Evolutionary conservation across 2,888 invertebrate species (phyloP).

Genomic region (Caenorhabditis drosophilae): DNA sequence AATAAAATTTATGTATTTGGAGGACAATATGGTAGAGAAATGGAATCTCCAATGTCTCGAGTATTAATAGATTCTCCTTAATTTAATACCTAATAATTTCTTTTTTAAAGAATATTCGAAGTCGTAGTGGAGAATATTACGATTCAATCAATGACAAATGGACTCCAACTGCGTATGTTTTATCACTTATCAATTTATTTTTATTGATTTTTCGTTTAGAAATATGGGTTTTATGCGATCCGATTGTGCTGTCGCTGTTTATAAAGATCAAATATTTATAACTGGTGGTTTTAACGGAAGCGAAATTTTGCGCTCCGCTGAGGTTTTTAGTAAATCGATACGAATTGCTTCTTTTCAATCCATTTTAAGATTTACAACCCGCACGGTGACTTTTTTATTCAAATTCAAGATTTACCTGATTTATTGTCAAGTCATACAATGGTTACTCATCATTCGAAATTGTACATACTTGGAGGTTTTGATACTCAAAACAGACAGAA

Average conservation of each 20-base stretch:
- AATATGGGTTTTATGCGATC: slow-evolving; percentile 26
- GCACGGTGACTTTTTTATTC: slow-evolving; percentile 15
- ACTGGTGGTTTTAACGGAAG: slow-evolving; percentile 29
- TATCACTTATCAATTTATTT: neutral
- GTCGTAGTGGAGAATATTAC: slow-evolving; percentile 24
- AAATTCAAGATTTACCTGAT: slow-evolving; percentile 9
- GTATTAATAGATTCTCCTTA: too few species aligned
- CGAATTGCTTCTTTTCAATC: neutral
- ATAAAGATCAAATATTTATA: slow-evolving; percentile 18
- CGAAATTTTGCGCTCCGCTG: slow-evolving; percentile 14
- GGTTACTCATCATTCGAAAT: slow-evolving; percentile 7
- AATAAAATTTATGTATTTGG: slow-evolving; percentile 40
- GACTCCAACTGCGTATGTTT: slow-evolving; percentile 23
- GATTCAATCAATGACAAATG: slow-evolving; percentile 23
- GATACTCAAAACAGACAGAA: slow-evolving; percentile 12
- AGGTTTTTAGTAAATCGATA: too few species aligned
- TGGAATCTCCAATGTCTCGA: too few species aligned
- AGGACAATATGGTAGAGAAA: slow-evolving; percentile 28
- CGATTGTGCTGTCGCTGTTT: slow-evolving; percentile 29
- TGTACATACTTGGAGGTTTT: slow-evolving; percentile 29
- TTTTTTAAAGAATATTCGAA: slow-evolving; percentile 8
- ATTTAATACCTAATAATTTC: too few species aligned
- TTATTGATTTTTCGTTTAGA: slow-evolving; percentile 6
- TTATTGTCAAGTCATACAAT: slow-evolving; percentile 26
- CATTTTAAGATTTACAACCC: slow-evolving; percentile 14